Evolutionary conservation across 2,113 vertebrate genomes (phyloP).

Genomic region (Gallinago paraguaiae): DNA sequence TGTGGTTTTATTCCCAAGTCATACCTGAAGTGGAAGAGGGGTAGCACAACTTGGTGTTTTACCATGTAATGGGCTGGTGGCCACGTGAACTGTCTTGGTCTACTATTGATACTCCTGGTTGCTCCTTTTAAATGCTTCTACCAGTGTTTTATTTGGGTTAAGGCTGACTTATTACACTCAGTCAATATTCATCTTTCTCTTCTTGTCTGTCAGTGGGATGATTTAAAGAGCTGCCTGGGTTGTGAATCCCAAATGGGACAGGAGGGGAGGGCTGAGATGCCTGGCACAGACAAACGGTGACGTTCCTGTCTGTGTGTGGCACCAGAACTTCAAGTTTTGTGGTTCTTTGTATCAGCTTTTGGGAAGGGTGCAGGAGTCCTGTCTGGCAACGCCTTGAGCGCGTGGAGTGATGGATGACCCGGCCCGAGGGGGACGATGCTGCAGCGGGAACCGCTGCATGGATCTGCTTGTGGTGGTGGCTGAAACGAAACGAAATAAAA

Average conservation of each 20-base stretch:
- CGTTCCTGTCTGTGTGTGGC: not conserved
- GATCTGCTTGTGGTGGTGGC: not conserved
- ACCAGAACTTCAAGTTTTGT: not conserved
- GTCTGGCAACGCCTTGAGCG: not conserved
- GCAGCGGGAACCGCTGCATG: not conserved
- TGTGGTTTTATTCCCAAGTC: not conserved
- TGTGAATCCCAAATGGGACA: not conserved
- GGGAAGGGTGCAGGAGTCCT: not conserved
- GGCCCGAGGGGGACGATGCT: not conserved
- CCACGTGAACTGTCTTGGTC: not conserved
- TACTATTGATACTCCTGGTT: not conserved
- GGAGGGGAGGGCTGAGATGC: not conserved
- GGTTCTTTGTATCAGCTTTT: not conserved
- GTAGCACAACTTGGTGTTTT: not conserved
- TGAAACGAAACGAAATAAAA: not conserved
- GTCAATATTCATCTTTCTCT: not conserved
- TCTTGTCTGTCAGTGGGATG: not conserved
- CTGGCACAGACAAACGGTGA: not conserved
- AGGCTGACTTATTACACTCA: not conserved
- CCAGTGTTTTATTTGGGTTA: not conserved
- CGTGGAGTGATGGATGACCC: not conserved
- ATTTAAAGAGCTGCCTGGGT: not conserved
- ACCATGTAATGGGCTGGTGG: accelerated
- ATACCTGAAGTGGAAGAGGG: not conserved
- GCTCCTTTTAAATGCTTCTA: not conserved